A percentile compares a stretch with the other conserved stretches of the same genome.
These are phyloP conservation scores for Eupithecia inturbata DNA, from an alignment of 2,888 invertebrate species.

Conservation along the genomic window DNA sequence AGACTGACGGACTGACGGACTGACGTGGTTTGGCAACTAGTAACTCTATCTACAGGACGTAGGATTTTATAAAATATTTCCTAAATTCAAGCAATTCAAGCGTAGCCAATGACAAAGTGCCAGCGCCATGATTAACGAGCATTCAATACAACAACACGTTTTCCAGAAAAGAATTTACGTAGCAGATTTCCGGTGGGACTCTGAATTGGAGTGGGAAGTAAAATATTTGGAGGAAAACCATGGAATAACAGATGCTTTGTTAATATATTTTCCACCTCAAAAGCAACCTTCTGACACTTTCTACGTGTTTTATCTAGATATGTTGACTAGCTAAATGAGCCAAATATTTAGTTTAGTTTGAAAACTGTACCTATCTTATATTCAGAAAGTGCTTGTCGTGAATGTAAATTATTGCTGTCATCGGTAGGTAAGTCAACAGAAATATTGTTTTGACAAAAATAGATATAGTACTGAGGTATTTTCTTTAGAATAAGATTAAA, in stretches of 20 bases:
- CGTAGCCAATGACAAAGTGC: slow-evolving; percentile 53
- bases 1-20: no score
- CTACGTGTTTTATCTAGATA: background rate
- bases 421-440: no score
- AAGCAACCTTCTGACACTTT: background rate
- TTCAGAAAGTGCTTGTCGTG: no score
- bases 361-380: no score
- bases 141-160: slow-evolving; percentile 44
- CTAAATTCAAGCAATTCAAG: background rate
- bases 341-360: background rate
- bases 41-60: no score
- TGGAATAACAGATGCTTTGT: background rate
- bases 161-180: slow-evolving; percentile 48
- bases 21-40: no score
- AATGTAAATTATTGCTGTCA: no score
- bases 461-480: no score
- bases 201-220: slow-evolving; percentile 19
- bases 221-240: slow-evolving; percentile 13
- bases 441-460: no score
- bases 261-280: slow-evolving; percentile 1
- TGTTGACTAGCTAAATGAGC: background rate
- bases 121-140: slow-evolving; percentile 65
- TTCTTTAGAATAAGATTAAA: no score
- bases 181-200: slow-evolving; percentile 37
- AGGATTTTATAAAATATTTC: background rate